phyloP scores from a whole-genome alignment of 2,888 invertebrate genomes.

The Dryococelus australis region DNA sequence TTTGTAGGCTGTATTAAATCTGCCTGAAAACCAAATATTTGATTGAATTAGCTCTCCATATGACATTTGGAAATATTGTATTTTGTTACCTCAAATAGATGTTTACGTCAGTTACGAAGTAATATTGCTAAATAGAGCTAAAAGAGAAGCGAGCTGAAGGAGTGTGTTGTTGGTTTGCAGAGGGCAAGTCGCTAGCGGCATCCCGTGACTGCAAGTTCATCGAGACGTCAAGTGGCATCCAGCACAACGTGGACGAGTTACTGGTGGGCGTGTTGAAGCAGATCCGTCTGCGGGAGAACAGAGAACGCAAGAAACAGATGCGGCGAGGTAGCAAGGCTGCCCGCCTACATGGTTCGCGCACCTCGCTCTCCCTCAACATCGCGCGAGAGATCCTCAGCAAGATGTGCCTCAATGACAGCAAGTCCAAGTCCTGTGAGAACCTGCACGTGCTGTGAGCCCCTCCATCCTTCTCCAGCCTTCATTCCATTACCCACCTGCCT shows the following conservation, averaged over 20 bases:
- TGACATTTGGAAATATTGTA: too few species aligned
- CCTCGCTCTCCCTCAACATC: slow-evolving; percentile 80
- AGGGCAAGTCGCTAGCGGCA: slow-evolving; percentile 92
- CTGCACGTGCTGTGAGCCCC: slow-evolving; percentile 91
- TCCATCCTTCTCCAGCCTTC: slow-evolving; percentile 58
- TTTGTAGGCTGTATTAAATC: too few species aligned
- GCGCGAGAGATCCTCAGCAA: slow-evolving; percentile 84
- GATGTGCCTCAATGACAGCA: slow-evolving; percentile 86
- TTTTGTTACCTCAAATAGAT: too few species aligned
- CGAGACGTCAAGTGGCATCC: slow-evolving; percentile 95
- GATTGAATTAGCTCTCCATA: too few species aligned
- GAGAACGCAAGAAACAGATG: slow-evolving; percentile 72
- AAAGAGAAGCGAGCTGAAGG: too few species aligned
- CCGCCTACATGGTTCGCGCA: slow-evolving; percentile 78
- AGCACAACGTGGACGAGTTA: slow-evolving; percentile 97
- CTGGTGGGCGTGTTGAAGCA: slow-evolving; percentile 89
- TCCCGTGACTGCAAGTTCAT: slow-evolving; percentile 96
- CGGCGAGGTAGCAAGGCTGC: slow-evolving; percentile 61
- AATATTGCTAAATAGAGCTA: too few species aligned
- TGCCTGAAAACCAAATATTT: too few species aligned
- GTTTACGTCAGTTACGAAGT: too few species aligned
- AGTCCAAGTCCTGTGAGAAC: slow-evolving; percentile 92
- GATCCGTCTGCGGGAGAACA: slow-evolving; percentile 77
- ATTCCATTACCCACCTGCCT: slow-evolving; percentile 74
- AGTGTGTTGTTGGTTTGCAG: slow-evolving; percentile 62